Base-by-base conservation (phyloP, 53 echinoderm and acorn worm genomes). In the Zoroaster sp. region DNA sequence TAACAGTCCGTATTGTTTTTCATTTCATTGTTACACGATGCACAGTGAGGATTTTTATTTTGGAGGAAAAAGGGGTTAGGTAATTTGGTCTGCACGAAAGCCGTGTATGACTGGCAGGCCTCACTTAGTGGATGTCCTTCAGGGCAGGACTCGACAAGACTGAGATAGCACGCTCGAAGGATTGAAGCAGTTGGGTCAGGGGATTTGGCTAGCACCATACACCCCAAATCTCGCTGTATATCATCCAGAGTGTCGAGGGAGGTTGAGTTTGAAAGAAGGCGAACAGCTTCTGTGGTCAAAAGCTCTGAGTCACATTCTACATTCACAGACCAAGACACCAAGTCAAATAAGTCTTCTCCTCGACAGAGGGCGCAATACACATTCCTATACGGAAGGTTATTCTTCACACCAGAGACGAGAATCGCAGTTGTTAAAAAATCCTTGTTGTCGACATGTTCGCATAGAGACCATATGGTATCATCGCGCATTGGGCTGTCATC, bases 331-430 rank as follows among this genome's bases (percentile, higher is more conserved):
- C 88, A 88, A 31, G 66, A 33, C 23, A 18, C 15, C 9, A 88
- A 37, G 41, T 77, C 67, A 0, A 8, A 5, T 10, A 65, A 6
- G 7, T 59, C 47, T 46, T 76, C 77, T 6, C 68, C 67, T 35
- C 68, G 59, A 23, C 78, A 88, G 35, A 67, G 43, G 68, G 88
- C 88, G 68, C 88, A 88, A 13, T 76, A 78, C 5, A 88, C 88
- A 40, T 88, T 88, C 44, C 35, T 44, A 66, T 88, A 88, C 9
- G 77, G 88, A 13, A 65, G 41, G 66, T 35, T 20, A 3, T 63
- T 35, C 37, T 51, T 69, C 36, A 36, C 36, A 25, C 85, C 85
- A 33, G 14, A 36, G 67, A 85, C 85, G 5, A 47, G 85, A 33
- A 85, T 69, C n/a, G n/a, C n/a, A 11, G 32, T 10, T 12, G 85